Percentiles rank a stretch among this genome's conserved stretches.
Conservation (phyloP, 2,113 vertebrate species). For the Leptodactylus fuscus region DNA sequence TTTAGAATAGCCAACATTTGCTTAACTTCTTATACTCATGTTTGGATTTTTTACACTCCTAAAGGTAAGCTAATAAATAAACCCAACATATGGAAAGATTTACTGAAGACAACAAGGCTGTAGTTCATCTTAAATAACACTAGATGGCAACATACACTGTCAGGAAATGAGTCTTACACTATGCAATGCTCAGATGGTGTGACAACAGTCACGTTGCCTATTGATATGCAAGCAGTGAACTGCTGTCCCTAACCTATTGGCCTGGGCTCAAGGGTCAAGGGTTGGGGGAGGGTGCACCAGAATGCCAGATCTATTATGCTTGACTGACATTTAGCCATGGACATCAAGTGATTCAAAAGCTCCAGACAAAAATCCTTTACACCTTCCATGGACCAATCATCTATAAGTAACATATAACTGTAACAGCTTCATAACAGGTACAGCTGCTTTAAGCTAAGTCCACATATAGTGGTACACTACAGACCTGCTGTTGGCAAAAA, state of each 20-base stretch:
- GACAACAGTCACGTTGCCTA: neutral
- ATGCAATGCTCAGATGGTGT: no score
- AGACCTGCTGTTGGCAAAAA: no score
- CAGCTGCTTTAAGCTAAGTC: no score
- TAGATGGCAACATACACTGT: slow-evolving; percentile 30
- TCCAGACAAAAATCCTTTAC: neutral
- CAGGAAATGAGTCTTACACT: neutral
- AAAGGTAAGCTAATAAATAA: no score
- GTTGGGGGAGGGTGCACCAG: neutral
- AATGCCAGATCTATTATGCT: neutral
- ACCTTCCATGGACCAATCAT: neutral
- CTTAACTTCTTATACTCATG: no score
- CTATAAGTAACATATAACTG: neutral
- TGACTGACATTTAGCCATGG: neutral
- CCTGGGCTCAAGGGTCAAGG: slow-evolving; percentile 21
- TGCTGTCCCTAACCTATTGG: slow-evolving; percentile 21
- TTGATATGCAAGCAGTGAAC: slow-evolving; percentile 17
- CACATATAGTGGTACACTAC: no score
- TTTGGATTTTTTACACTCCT: no score
- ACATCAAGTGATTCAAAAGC: neutral
- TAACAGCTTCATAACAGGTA: no score
- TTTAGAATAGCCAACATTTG: no score
- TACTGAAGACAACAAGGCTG: no score
- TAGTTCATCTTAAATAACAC: no score
- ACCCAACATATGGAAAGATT: no score